Evolutionary conservation across 2,797 vertebrate genomes (phyloP), one percentile per base, ranked within the genome.

Genomic region (Acanthornis magna): DNA sequence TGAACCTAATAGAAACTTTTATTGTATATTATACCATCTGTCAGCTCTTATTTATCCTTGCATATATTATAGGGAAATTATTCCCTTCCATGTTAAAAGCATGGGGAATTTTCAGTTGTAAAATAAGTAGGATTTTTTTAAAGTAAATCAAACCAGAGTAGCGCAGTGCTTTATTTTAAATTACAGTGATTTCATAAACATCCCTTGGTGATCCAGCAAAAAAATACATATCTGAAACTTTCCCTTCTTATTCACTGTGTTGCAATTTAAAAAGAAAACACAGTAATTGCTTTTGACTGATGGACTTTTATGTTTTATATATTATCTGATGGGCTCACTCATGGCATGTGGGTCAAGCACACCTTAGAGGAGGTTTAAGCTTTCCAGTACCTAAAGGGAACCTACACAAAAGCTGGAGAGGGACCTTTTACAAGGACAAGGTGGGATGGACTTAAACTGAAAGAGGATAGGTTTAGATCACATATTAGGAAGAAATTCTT

Each of bases 1-100:
- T 86, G 34, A 92, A 89, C 58, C 29, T 70, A 94, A 86, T 77
- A 84, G 60, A 51, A 93, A 94, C 30, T 93, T 94, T 92, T 96
- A 88, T 78, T 77, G 15, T 75, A 18, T 66, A 54, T 90, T 89
- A 91, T 82, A 70, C 48, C 74, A 71, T 77, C 88, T 94, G 90
- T 91, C 91, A 94, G 11, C 30, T 89, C 58, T 91, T 91, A 91
- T 94, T 92, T 95, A 88, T 78, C 50, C 30, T 75, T 77, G 63
- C 26, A 92, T 85, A 15, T 50, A 63, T 82, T 91, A 87, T 26
- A 82, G 34, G 19, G 50, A 89, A 89, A 76, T 87, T 85, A 89
- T 71, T 91, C 61, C 67, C 15, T 91, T 93, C 55, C 18, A 48
- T 70, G 23, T 73, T 70, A 87, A 47, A 92, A 76, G 75, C 42